Conservation (phyloP, 2,888 invertebrate species). For the Drosophila mimica region DNA sequence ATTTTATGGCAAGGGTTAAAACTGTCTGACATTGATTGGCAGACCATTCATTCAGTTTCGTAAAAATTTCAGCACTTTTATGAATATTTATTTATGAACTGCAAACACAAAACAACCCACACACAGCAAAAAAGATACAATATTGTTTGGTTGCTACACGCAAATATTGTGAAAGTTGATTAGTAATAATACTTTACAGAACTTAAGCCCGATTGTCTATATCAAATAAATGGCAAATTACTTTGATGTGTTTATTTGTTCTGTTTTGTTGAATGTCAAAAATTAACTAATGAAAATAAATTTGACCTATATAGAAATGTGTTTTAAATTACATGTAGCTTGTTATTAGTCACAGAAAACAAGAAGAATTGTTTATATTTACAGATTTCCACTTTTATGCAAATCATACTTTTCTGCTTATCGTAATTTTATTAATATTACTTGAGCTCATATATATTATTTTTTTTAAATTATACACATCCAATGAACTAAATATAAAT, state of each 20-base stretch:
- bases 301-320: no score
- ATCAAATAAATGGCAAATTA: neutral
- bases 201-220: neutral
- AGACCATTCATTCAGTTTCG: conserved; percentile 14
- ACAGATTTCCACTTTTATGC: no score
- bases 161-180: neutral
- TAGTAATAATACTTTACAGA: neutral
- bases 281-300: neutral
- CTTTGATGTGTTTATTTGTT: neutral
- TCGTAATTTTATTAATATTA: no score
- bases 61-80: conserved; percentile 29
- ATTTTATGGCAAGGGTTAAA: conserved; percentile 55
- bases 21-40: conserved; percentile 50
- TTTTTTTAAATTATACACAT: neutral
- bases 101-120: conserved; percentile 16
- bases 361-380: no score
- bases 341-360: no score
- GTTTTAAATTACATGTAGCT: no score
- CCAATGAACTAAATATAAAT: neutral
- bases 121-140: conserved; percentile 2
- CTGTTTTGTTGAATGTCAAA: neutral
- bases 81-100: conserved; percentile 29
- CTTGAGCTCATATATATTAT: no score
- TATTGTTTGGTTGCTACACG: neutral
- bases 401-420: no score